phyloP scores from a whole-genome alignment of 1,140 invertebrate genomes.

The Lepeophtheirus salmonis region DNA sequence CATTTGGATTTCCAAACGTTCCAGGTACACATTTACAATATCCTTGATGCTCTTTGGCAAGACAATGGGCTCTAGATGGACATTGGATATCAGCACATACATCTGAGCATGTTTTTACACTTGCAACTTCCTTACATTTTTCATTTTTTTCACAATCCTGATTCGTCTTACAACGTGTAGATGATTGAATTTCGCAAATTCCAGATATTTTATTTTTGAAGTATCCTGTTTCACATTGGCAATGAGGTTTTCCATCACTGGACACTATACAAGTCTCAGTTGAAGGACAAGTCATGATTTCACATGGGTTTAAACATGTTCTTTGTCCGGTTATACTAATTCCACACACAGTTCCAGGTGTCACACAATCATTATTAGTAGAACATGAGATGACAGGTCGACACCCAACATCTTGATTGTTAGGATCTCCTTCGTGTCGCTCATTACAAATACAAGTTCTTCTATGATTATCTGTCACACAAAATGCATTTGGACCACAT shows the following conservation, averaged over 20 bases:
- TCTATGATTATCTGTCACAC: constrained; percentile 55
- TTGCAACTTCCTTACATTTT: constrained; percentile 57
- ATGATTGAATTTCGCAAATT: constrained; percentile 56
- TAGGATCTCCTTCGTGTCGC: constrained; percentile 55
- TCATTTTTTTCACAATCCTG: constrained; percentile 45
- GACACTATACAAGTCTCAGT: constrained; percentile 54
- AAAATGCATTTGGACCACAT: constrained; percentile 72
- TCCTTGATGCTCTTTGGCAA: constrained; percentile 48
- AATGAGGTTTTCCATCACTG: constrained; percentile 41
- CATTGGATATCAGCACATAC: constrained; percentile 60
- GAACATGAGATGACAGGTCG: constrained; percentile 43
- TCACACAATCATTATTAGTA: constrained; percentile 44
- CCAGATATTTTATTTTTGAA: constrained; percentile 61
- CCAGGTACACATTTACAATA: constrained; percentile 57
- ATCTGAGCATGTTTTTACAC: constrained; percentile 49
- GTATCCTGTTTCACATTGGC: constrained; percentile 50
- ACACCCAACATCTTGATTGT: constrained; percentile 51
- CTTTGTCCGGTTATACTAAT: constrained; percentile 34
- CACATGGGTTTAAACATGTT: constrained; percentile 54
- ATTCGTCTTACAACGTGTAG: constrained; percentile 53
- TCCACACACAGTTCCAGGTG: constrained; percentile 29
- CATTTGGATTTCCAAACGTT: constrained; percentile 65
- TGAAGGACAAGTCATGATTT: constrained; percentile 50
- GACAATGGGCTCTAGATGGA: constrained; percentile 55
- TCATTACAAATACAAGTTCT: constrained; percentile 64